Evolutionary conservation across 1,140 invertebrate species (phyloP), one percentile per base, ranked within the genome.

Genomic region (Rhagoletis zephyria): DNA sequence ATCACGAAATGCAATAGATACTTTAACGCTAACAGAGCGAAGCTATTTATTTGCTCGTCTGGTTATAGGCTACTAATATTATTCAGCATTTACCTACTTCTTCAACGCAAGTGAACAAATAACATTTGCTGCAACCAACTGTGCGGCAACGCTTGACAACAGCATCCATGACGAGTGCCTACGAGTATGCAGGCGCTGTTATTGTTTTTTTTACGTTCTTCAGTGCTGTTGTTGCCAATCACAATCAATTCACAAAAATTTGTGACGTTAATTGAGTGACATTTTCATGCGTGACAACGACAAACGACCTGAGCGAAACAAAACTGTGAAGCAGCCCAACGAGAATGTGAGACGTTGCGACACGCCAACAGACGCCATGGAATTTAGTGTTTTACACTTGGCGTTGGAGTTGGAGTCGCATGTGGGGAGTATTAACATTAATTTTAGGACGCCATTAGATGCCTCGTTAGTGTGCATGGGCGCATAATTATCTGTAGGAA

Each of bases 261-360:
- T 81, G 74, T 81, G 74, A 81, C 74, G 19, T 81, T 81, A 81
- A 81, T 81, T 81, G 74, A 81, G 48, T 81, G 74, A 81, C 74
- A 81, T 81, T 81, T 81, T 81, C 74, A 81, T 81, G 74, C 74
- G 74, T 81, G 74, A 81, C 74, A 81, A 81, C 74, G 74, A 81
- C 74, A 81, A 81, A 81, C 74, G 74, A 81, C 42, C 74, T 81
- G 48, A 42, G n/a, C 74, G 48, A 19, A 10, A 81, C 48, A 81
- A 45, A 56, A 40, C 67, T 56, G 9, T 2, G 40, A 56, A 56
- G 30, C 30, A 30, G 9, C 19, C 19, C 74, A 2, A 51, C 19
- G 48, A 40, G 19, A 4, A 30, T 40, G 30, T 67, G 14, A 5
- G 9, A 56, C n/a, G 42, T 16, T 81, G 74, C n/a, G 14, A 63